Conservation (phyloP, 2,888 invertebrate genomes). For the Phymatocera aterrima region DNA sequence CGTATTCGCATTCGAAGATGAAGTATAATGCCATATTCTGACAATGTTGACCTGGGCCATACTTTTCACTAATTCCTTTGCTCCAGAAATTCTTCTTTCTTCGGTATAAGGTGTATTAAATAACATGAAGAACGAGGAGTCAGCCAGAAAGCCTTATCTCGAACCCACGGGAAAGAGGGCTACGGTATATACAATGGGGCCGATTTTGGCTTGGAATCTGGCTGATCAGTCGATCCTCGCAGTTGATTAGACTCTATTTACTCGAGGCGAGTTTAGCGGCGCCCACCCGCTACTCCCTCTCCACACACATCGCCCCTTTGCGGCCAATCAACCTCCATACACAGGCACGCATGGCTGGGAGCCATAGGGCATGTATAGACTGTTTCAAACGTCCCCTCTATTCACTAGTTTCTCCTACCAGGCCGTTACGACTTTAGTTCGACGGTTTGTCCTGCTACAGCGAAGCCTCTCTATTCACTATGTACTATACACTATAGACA, state of each 20-base stretch:
- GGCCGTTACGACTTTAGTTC: not conserved
- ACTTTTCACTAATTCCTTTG: not conserved
- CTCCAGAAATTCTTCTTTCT: not conserved
- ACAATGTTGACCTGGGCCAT: not conserved
- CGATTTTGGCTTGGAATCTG: constrained; percentile 70
- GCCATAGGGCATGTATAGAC: constrained; percentile 47
- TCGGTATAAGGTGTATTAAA: constrained; percentile 6
- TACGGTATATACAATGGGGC: constrained; percentile 49
- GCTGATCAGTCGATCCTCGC: constrained; percentile 70
- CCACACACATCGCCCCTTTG: constrained; percentile 62
- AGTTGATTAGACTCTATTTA: constrained; percentile 74
- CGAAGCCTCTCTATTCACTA: not conserved
- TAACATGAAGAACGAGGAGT: constrained; percentile 33
- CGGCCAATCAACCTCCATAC: constrained; percentile 73
- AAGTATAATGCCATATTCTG: not conserved
- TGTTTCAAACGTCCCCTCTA: constrained; percentile 38
- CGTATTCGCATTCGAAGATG: not conserved
- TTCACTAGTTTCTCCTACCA: constrained; percentile 5
- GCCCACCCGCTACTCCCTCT: constrained; percentile 49
- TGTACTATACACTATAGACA: not conserved
- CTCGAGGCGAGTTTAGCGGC: constrained; percentile 70
- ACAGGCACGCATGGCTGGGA: constrained; percentile 65
- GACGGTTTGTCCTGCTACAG: not conserved
- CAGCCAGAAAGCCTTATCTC: constrained; percentile 34
- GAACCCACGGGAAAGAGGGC: not conserved